Base-by-base conservation (phyloP, 1,140 invertebrate genomes). In the Drosophila nigrodunni region DNA sequence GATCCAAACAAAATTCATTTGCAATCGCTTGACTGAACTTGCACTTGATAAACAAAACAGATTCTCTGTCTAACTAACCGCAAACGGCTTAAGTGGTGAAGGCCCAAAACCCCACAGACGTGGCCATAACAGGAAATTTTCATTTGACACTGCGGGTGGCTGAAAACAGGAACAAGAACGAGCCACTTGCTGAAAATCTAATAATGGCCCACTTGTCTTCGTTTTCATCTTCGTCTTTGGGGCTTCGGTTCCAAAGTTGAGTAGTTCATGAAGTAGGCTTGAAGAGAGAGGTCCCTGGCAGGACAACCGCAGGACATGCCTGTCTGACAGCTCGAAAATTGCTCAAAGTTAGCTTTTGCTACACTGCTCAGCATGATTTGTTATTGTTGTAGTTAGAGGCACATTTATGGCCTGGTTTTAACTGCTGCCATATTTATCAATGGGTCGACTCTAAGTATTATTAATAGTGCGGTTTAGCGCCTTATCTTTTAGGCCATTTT, bases 61-160 rank as follows among this genome's bases (percentile, higher is more conserved):
- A 35, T 87, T 77, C 78, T 74, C 67, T 61, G 72, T 64, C 77
- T 70, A 89, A 88, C 83, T 78, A 89, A 88, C 83, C 83, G 85
- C 83, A 88, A 89, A 89, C 74, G 80, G 80, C 80, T 88, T 74
- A 69, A 72, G 78, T 70, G 64, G 78, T 70, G 64, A 49, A 39
- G 44, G 46, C 15, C 34, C n/a, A 60, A 30, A 30, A 44, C 46
- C 35, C 54, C 50, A 49, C 57, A 47, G 80, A 85, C 44, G 66
- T 65, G 77, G 60, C 49, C 61, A 71, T 25, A 52, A 52, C 76
- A 64, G 71, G 37, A 67, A 72, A 79, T 72, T 69, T 54, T 49
- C 66, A 62, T 30, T 43, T 67, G 58, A 21, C 55, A 46, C 55
- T 15, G 58, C 58, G 65, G 37, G 65, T 43, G 52, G 34, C 8